Base-by-base conservation (phyloP, 1,140 invertebrate species). In the Sycophila sp. region DNA sequence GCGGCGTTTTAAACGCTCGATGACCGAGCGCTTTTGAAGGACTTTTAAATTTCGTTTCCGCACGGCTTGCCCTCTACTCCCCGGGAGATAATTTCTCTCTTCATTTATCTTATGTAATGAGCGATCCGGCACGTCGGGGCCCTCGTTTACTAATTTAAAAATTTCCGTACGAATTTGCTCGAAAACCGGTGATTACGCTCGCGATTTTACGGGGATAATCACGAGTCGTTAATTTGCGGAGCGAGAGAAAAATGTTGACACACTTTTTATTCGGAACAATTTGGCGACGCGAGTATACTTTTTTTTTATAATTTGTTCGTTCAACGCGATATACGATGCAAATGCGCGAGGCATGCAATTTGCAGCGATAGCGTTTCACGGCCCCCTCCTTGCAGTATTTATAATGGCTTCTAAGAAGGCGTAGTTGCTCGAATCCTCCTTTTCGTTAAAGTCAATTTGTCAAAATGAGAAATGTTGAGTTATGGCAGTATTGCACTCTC, bases 391-490 rank as follows among this genome's bases (percentile, higher is more conserved):
- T 28, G 11, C 40, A 26, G 24, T 22, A 38, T 60, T 47, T n/a
- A 40, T 68, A 68, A 68, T 68, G 42, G 38, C 32, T 68, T 69
- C 67, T 32, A 17, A 13, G 58, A 62, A 69, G 45, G 10, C 24
- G 10, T 36, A 24, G 13, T 10, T 6, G 30, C n/a, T 60, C 28
- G n/a, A 28, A 22, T 4, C 17, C 13, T 63, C 36, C 38, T 62
- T 63, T 69, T 45, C 22, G 26, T 34, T 28, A 45, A 56, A 70
- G 56, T 53, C 51, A 63, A 63, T 70, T 70, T 56, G 59, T 63
- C 59, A 64, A 64, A 58, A 64, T 64, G 40, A 70, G 64, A 62
- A 70, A 70, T 63, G 59, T 56, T 64, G 38, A 64, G 58, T 70
- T 70, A 70, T 70, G 47, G 30, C 49, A 34, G 36, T 45, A 45